A percentile compares a stretch with the other conserved stretches of the same genome.
phyloP scores from a whole-genome alignment of 2,113 vertebrate genomes.

The Serinus canaria region DNA sequence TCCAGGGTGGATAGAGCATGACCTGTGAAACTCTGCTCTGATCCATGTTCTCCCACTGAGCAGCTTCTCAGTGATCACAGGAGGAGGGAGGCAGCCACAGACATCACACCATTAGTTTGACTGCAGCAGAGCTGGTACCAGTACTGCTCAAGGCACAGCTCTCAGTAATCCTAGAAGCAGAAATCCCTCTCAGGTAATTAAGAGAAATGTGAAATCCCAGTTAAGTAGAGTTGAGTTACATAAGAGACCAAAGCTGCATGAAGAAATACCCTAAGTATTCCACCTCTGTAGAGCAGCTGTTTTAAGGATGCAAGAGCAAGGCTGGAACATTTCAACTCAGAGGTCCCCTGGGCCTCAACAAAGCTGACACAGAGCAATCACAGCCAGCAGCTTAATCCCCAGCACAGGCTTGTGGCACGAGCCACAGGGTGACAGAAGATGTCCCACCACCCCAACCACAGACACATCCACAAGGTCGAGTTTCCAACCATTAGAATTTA shows the following conservation, averaged over 20 bases:
- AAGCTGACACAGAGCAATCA: background rate
- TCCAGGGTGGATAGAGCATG: background rate
- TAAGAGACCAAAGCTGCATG: background rate
- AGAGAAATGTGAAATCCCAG: background rate
- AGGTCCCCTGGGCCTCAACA: background rate
- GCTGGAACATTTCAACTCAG: background rate
- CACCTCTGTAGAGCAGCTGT: background rate
- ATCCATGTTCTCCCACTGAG: fast-evolving
- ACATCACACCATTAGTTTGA: background rate
- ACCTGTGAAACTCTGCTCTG: background rate
- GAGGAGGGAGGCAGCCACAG: background rate
- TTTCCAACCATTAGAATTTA: conserved; percentile 48
- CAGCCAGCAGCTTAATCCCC: background rate
- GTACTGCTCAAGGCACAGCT: background rate
- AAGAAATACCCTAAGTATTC: background rate
- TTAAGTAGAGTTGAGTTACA: background rate
- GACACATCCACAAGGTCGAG: background rate
- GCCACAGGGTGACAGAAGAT: background rate
- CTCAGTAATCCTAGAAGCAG: background rate
- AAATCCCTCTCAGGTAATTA: conserved; percentile 16
- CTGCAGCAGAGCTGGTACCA: background rate
- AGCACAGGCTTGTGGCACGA: fast-evolving
- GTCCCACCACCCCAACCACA: background rate
- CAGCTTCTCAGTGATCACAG: background rate
- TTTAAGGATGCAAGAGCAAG: background rate